phyloP scores from a whole-genome alignment of 2,888 invertebrate species.

The Pasiphila rectangulata region DNA sequence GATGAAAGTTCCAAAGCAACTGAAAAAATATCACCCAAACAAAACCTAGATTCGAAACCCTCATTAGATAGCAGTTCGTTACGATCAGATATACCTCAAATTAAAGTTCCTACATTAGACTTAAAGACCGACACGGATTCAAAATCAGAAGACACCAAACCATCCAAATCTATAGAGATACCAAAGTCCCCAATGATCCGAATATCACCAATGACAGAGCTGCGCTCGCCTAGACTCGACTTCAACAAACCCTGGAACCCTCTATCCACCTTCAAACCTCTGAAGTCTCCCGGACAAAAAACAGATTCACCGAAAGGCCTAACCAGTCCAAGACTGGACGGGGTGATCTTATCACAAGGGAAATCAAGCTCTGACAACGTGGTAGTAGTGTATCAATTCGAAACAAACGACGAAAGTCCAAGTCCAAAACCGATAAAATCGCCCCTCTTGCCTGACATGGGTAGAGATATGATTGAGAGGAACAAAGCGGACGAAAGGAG shows the following conservation, averaged over 20 bases:
- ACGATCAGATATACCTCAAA: slow-evolving; percentile 59
- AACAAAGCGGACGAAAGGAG: slow-evolving; percentile 67
- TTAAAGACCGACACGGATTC: slow-evolving; percentile 63
- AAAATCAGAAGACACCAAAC: slow-evolving; percentile 43
- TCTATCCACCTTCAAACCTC: slow-evolving; percentile 61
- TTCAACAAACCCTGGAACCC: slow-evolving; percentile 65
- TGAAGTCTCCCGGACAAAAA: slow-evolving; percentile 55
- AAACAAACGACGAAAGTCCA: slow-evolving; percentile 57
- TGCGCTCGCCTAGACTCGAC: slow-evolving; percentile 41
- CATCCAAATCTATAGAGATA: slow-evolving; percentile 43
- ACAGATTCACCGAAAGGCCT: slow-evolving; percentile 62
- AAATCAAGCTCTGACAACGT: slow-evolving; percentile 70
- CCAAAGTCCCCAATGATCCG: slow-evolving; percentile 56
- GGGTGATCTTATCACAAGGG: slow-evolving; percentile 71
- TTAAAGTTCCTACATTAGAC: slow-evolving; percentile 69
- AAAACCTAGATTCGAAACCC: slow-evolving; percentile 57
- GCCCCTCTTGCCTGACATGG: slow-evolving; percentile 65
- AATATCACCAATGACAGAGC: slow-evolving; percentile 50
- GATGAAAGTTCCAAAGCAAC: slow-evolving; percentile 19
- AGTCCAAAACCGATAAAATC: slow-evolving; percentile 58
- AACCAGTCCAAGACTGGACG: slow-evolving; percentile 66
- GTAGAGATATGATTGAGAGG: slow-evolving; percentile 66
- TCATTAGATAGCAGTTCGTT: slow-evolving; percentile 46
- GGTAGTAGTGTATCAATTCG: slow-evolving; percentile 73
- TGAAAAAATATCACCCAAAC: slow-evolving; percentile 18